Evolutionary conservation across 2,888 invertebrate species (phyloP).

Genomic region (Tanytarsus gracilentus): DNA sequence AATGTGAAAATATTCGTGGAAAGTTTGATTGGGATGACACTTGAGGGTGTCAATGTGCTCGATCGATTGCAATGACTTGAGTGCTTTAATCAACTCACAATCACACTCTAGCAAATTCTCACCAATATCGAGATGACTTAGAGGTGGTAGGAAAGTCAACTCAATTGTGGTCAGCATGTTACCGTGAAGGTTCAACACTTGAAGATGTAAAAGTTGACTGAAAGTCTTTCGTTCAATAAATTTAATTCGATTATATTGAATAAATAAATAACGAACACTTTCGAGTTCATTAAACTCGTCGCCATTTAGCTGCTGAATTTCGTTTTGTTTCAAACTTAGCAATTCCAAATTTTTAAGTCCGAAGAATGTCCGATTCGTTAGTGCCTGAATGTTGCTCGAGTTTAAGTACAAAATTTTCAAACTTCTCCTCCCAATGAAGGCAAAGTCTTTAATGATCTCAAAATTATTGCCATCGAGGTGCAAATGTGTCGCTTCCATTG

Average conservation of each 20-base stretch:
- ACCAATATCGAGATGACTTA: slow-evolving; percentile 11
- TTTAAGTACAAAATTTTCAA: slow-evolving; percentile 20
- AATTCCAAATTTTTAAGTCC: slow-evolving; percentile 21
- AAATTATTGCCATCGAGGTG: slow-evolving; percentile 23
- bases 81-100: slow-evolving; percentile 21
- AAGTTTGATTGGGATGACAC: slow-evolving; percentile 26
- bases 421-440: slow-evolving; percentile 18
- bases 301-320: slow-evolving; percentile 23
- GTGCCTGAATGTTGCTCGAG: slow-evolving; percentile 7
- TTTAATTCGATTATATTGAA: slow-evolving; percentile 19
- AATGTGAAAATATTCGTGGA: slow-evolving; percentile 5
- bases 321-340: slow-evolving; percentile 20
- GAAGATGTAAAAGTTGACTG: not conserved
- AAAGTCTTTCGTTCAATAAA: slow-evolving; percentile 26
- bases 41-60: not conserved
- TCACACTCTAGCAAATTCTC: slow-evolving; percentile 24
- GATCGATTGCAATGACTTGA: slow-evolving; percentile 7
- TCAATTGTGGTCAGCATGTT: slow-evolving; percentile 22
- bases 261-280: slow-evolving; percentile 17
- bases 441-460: slow-evolving; percentile 19
- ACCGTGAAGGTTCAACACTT: slow-evolving; percentile 12
- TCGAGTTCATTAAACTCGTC: slow-evolving; percentile 27
- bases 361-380: slow-evolving; percentile 26
- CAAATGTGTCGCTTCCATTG: slow-evolving; percentile 23
- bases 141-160: slow-evolving; percentile 8